Evolutionary conservation across 2,888 invertebrate genomes (phyloP), one percentile per base, ranked within the genome.

Genomic region (Euplexia lucipara): DNA sequence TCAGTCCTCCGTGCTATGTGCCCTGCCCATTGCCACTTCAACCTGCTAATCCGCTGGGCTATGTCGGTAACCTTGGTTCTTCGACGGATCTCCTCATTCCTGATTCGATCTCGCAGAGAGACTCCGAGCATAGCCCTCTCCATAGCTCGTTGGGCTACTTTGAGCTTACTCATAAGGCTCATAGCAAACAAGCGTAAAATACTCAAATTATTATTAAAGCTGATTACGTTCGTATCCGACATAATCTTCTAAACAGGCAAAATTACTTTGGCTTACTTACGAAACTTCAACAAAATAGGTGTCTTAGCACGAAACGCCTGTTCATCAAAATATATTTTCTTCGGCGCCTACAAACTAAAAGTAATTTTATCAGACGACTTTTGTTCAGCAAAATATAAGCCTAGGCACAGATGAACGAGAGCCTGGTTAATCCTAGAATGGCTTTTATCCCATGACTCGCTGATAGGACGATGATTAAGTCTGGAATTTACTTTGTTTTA

Each of bases 251-350:
- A 69, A 26, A 22, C 34, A 48, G 53, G 44, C 70, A 53, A 41
- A 69, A 74, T 54, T 16, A 39, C 62, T 52, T 12, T 37, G 45
- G 70, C 58, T n/a, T 52, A 52, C 34, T 59, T 52, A 42, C 12
- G 47, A 16, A 52, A 65, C 53, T 76, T 66, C 42, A 53, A 60
- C 51, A 37, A 64, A 70, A 76, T 64, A 70, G 47, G 47, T 47
- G 58, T 52, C 70, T 72, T 75, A 44, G 34, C 47, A 1, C 22
- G 56, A 70, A 76, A 64, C n/a, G 71, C 53, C 32, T 57, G 18
- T 53, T 76, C 77, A 71, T 71, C 77, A 76, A 74, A 76, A 71
- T 71, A 71, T 57, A 70, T 70, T 53, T 60, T 76, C 72, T 45
- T 54, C 26, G 42, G 10, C 41, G 62, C 48, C 16, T 52, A 20